A percentile compares a stretch with the other conserved stretches of the same genome.
These are phyloP conservation scores for Spisula solida DNA, from an alignment of 2,888 invertebrate species.

Conservation along the genomic window DNA sequence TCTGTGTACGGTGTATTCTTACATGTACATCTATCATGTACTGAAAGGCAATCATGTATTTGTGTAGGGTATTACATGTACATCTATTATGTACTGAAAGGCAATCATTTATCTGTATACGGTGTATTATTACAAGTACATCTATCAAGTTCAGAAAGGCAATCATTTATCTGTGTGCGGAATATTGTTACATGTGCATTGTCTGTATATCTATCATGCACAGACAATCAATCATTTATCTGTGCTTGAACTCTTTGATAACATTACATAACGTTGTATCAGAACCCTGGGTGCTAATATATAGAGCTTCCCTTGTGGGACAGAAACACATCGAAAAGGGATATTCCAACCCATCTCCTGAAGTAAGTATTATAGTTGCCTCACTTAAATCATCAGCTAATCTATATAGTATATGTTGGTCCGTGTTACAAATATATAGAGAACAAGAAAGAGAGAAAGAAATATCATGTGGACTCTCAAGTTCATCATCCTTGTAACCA, in stretches of 20 bases:
- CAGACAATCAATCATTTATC: background rate
- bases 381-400: conserved; percentile 11
- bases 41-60: too few relatives aligned
- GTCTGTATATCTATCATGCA: too few relatives aligned
- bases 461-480: background rate
- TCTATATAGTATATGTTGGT: background rate
- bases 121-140: too few relatives aligned
- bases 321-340: conserved; percentile 18
- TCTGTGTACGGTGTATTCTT: too few relatives aligned
- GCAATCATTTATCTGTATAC: too few relatives aligned
- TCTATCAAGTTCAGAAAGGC: too few relatives aligned
- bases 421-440: conserved; percentile 1
- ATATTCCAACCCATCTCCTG: conserved; percentile 1
- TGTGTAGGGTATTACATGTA: too few relatives aligned
- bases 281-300: background rate
- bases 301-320: background rate
- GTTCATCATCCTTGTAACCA: background rate
- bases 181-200: too few relatives aligned
- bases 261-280: background rate
- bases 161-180: too few relatives aligned
- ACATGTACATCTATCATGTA: too few relatives aligned
- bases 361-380: conserved; percentile 7
- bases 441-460: background rate
- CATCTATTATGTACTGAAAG: too few relatives aligned
- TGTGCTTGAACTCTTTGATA: background rate